Evolutionary conservation across 2,797 vertebrate genomes (phyloP), one percentile per base, ranked within the genome.

Genomic region (Danionella dracula): DNA sequence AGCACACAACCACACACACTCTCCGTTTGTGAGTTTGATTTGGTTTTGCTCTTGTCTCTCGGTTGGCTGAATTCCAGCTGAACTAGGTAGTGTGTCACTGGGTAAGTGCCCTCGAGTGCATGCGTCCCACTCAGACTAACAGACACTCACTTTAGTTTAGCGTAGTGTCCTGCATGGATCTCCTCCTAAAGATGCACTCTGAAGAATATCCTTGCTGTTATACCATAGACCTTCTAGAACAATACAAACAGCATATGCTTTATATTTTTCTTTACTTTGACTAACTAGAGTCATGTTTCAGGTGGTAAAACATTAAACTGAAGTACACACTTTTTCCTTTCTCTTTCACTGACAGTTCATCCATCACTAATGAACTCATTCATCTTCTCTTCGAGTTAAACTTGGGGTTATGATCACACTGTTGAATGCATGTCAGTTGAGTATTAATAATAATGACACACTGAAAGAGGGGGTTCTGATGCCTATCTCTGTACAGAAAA

Each of bases 51-150:
- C 91, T 77, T 87, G 87, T 91, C 91, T 89, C 89, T 90, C 89
- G 91, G 85, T 93, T 87, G 86, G 70, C 89, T 86, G 88, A 94
- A 88, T 88, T 94, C 92, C 87, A 82, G 89, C 92, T 97, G 96
- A 96, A 92, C 94, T 98, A 95, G 94, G 93, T 94, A 94, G 91
- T 92, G 81, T 93, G 85, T 87, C 89, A 0, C 66, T 88, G 74
- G 96, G 96, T 98, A 91, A 99, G 96, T 98, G 91, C 84, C 85
- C 86, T 80, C 84, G 81, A 87, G 81, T 91, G 88, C 85, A 86
- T 88, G 83, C 82, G 60, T 82, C 86, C 82, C 85, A 57, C 86
- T 87, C 90, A 88, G 54, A 82, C 85, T 88, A 88, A 88, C 79
- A 69, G 68, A 20, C 34, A 65, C 50, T 83, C 80, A 83, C 77